A percentile compares a stretch with the other conserved stretches of the same genome.
phyloP scores from a whole-genome alignment of 2,888 invertebrate species.

The Andrena dorsata region DNA sequence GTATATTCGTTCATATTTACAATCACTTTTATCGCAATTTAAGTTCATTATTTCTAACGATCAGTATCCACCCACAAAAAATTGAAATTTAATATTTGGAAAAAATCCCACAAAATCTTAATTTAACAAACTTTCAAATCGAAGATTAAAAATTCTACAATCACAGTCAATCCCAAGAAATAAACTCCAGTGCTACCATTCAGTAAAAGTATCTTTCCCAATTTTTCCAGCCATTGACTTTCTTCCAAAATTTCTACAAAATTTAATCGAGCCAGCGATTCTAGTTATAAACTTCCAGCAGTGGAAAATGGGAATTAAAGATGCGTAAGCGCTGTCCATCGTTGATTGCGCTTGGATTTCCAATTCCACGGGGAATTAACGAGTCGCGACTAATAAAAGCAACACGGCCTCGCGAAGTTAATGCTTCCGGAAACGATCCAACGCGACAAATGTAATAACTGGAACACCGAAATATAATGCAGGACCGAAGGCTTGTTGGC shows the following conservation, averaged over 20 bases:
- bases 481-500: conserved; percentile 16
- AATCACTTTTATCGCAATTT: too few relatives aligned
- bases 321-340: not conserved
- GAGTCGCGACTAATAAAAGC: not conserved
- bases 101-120: too few relatives aligned
- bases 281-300: not conserved
- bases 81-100: too few relatives aligned
- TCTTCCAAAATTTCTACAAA: not conserved
- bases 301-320: not conserved
- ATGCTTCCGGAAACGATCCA: conserved; percentile 12
- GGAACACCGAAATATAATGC: conserved; percentile 17
- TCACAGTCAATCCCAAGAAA: not conserved
- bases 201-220: not conserved
- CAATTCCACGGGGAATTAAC: not conserved
- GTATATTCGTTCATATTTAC: too few relatives aligned
- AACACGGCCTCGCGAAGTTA: conserved; percentile 3
- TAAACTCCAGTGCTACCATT: too few relatives aligned
- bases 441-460: conserved; percentile 12
- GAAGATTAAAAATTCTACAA: not conserved
- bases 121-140: not conserved
- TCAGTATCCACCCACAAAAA: too few relatives aligned
- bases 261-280: not conserved
- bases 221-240: not conserved
- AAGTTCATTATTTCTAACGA: too few relatives aligned
- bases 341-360: not conserved